Conservation (phyloP, 2,888 invertebrate genomes). For the Calliopum simillimum region DNA sequence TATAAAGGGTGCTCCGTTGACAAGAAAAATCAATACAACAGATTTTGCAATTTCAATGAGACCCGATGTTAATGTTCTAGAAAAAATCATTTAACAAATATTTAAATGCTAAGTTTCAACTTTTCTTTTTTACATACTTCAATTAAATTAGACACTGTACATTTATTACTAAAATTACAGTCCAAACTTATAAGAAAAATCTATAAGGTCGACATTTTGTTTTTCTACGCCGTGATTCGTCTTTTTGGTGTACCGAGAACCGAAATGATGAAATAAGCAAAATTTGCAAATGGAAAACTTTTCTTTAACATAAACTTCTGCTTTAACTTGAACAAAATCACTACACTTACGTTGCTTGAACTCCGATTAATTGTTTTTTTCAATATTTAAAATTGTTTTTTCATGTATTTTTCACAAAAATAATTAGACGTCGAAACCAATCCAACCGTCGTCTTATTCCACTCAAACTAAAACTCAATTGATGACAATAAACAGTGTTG, state of each 20-base stretch:
- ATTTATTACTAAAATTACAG: too few species aligned
- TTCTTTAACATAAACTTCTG: neutral
- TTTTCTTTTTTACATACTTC: slow-evolving; percentile 4
- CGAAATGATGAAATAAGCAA: slow-evolving; percentile 37
- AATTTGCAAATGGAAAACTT: slow-evolving; percentile 9
- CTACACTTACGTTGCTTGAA: slow-evolving; percentile 19
- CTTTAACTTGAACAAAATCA: neutral
- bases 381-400: slow-evolving; percentile 6
- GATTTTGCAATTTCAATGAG: slow-evolving; percentile 12
- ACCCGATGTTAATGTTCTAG: neutral
- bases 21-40: too few species aligned
- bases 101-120: slow-evolving; percentile 30
- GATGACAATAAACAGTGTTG: too few species aligned
- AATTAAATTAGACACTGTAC: too few species aligned
- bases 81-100: slow-evolving; percentile 30
- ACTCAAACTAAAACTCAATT: slow-evolving; percentile 25
- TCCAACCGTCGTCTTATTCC: neutral
- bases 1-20: too few species aligned
- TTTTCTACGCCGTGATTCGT: slow-evolving; percentile 47
- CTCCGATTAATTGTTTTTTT: neutral
- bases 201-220: slow-evolving; percentile 57
- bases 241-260: slow-evolving; percentile 3
- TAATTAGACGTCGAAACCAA: neutral
- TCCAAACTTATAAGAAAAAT: slow-evolving; percentile 31
- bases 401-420: slow-evolving; percentile 15